Evolutionary conservation across 1,140 invertebrate species (phyloP).

Genomic region (Drosophila truncata): DNA sequence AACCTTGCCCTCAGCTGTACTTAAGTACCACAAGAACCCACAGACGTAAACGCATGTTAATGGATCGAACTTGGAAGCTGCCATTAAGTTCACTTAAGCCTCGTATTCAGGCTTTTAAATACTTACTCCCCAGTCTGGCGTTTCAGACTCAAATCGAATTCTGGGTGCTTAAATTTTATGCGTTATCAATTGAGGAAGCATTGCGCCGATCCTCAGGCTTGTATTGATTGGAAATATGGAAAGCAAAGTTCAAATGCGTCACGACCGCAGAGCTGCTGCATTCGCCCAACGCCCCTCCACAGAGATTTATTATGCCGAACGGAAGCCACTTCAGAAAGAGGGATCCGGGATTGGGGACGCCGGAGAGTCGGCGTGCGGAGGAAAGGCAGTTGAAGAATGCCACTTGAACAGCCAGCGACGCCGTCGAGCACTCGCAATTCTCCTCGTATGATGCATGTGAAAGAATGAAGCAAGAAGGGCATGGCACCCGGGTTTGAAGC

Average conservation of each 20-base stretch:
- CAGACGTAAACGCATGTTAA: constrained; percentile 19
- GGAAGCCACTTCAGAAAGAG: constrained; percentile 62
- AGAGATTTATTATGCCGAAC: constrained; percentile 65
- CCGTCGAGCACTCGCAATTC: constrained; percentile 49
- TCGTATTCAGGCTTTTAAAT: constrained; percentile 49
- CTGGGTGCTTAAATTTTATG: constrained; percentile 37
- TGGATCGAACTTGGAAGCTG: constrained; percentile 37
- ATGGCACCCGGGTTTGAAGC: neutral
- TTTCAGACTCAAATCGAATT: constrained; percentile 25
- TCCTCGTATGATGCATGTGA: constrained; percentile 40
- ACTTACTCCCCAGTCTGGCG: constrained; percentile 1
- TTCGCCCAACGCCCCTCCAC: constrained; percentile 5
- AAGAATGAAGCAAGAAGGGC: constrained; percentile 23
- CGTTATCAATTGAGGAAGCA: constrained; percentile 50
- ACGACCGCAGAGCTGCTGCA: constrained; percentile 38
- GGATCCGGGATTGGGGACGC: constrained; percentile 15
- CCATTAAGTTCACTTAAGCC: constrained; percentile 68
- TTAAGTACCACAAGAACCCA: neutral
- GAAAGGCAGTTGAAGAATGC: constrained; percentile 65
- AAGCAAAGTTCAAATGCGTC: constrained; percentile 68
- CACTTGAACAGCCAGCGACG: constrained; percentile 66
- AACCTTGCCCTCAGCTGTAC: neutral
- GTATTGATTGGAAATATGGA: constrained; percentile 48
- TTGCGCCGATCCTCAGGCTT: constrained; percentile 3
- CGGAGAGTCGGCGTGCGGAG: constrained; percentile 19